Evolutionary conservation across 2,113 vertebrate species (phyloP).

Genomic region (Microtus oregoni): DNA sequence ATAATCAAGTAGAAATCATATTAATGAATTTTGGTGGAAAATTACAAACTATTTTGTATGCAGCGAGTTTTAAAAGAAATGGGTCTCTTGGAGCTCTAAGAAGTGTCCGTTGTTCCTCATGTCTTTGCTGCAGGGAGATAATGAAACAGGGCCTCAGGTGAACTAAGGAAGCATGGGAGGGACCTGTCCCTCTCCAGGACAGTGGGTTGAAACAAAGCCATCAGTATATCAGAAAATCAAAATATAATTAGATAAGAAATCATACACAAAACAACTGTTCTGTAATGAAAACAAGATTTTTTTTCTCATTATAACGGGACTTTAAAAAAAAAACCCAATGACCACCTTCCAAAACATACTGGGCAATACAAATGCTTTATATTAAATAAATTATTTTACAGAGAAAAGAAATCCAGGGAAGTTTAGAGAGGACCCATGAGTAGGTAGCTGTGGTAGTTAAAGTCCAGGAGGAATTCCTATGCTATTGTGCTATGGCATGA

Average conservation of each 20-base stretch:
- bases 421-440: neutral
- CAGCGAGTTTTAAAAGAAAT: neutral
- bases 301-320: neutral
- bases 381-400: neutral
- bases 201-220: conserved; percentile 10
- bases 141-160: neutral
- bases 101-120: neutral
- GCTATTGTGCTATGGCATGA: neutral
- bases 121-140: neutral
- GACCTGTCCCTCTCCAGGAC: neutral
- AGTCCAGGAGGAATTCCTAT: neutral
- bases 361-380: neutral
- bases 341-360: neutral
- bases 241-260: neutral
- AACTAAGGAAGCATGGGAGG: neutral
- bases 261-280: neutral
- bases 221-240: neutral
- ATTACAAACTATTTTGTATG: conserved; percentile 6
- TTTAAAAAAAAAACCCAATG: conserved; percentile 9
- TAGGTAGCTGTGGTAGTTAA: neutral
- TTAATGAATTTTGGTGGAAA: conserved; percentile 35
- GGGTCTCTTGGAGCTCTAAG: neutral
- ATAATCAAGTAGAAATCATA: conserved; percentile 57
- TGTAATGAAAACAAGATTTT: conserved; percentile 18
- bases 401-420: conserved; percentile 23